Conservation (phyloP, 2,888 invertebrate genomes). For the Dryadula phaetusa region DNA sequence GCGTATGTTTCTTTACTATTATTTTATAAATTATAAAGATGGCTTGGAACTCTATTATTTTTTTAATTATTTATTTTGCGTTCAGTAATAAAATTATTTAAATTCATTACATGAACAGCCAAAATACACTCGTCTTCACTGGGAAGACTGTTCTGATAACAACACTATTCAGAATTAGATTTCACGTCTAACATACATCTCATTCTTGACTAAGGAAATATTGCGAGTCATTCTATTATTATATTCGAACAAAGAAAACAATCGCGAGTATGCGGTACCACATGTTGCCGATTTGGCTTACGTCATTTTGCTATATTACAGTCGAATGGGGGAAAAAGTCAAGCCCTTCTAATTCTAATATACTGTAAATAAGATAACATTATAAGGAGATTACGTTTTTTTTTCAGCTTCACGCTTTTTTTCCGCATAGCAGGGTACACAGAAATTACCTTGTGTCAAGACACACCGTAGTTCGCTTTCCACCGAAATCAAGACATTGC, state of each 20-base stretch:
- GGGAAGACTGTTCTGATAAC: conserved; percentile 15
- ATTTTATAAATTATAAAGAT: too few species aligned
- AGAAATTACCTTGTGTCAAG: too few species aligned
- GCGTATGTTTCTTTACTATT: too few species aligned
- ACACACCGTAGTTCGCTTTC: too few species aligned
- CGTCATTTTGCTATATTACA: conserved; percentile 72
- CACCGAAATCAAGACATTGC: too few species aligned
- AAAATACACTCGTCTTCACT: background rate
- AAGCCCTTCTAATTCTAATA: conserved; percentile 41
- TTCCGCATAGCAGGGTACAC: too few species aligned
- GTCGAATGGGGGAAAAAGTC: conserved; percentile 52
- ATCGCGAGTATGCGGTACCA: conserved; percentile 53
- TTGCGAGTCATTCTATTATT: conserved; percentile 77
- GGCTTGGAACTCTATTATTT: too few species aligned
- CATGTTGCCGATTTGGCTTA: conserved; percentile 71
- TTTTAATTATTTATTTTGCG: too few species aligned
- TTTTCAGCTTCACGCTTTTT: too few species aligned
- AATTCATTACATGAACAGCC: background rate
- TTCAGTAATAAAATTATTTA: background rate
- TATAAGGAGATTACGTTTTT: background rate
- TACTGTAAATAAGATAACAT: conserved; percentile 12
- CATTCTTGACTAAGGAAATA: conserved; percentile 64
- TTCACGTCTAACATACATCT: conserved; percentile 72
- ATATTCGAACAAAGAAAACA: conserved; percentile 73
- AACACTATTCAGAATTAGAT: conserved; percentile 73